Conservation (phyloP, 2,888 invertebrate species). For the Plebejus melissa region DNA sequence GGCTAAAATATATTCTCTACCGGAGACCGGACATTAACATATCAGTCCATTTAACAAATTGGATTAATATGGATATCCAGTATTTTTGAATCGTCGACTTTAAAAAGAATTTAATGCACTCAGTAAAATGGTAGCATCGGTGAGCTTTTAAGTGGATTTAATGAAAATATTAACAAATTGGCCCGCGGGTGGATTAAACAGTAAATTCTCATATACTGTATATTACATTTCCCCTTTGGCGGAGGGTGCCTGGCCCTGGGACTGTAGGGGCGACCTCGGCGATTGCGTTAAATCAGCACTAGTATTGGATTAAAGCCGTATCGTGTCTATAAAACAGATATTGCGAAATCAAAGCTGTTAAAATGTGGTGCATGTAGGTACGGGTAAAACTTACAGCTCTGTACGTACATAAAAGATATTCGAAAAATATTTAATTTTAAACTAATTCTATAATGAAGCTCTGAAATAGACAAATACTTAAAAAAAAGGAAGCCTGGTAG, state of each 20-base stretch:
- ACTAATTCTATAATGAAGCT: neutral
- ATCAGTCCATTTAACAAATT: slow-evolving; percentile 21
- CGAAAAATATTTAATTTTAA: neutral
- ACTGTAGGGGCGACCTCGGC: slow-evolving; percentile 69
- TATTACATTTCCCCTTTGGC: slow-evolving; percentile 72
- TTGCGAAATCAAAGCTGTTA: slow-evolving; percentile 20
- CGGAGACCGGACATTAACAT: slow-evolving; percentile 6
- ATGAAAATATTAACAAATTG: slow-evolving; percentile 78
- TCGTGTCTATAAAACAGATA: slow-evolving; percentile 41
- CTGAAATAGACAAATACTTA: no score
- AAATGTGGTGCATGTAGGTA: neutral
- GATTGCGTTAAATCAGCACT: slow-evolving; percentile 74
- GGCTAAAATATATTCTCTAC: neutral
- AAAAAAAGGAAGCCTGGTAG: no score
- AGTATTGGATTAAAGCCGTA: slow-evolving; percentile 69
- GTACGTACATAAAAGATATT: neutral
- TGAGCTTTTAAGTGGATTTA: slow-evolving; percentile 74
- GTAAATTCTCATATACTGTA: slow-evolving; percentile 77
- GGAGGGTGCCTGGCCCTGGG: slow-evolving; percentile 63
- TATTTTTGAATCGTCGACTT: slow-evolving; percentile 31
- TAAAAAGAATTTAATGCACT: slow-evolving; percentile 38
- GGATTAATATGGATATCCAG: slow-evolving; percentile 9
- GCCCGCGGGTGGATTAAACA: slow-evolving; percentile 76
- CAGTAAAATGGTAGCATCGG: slow-evolving; percentile 51
- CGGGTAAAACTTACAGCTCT: neutral